Base-by-base conservation (phyloP, 2,888 invertebrate genomes). In the Idaea straminata region DNA sequence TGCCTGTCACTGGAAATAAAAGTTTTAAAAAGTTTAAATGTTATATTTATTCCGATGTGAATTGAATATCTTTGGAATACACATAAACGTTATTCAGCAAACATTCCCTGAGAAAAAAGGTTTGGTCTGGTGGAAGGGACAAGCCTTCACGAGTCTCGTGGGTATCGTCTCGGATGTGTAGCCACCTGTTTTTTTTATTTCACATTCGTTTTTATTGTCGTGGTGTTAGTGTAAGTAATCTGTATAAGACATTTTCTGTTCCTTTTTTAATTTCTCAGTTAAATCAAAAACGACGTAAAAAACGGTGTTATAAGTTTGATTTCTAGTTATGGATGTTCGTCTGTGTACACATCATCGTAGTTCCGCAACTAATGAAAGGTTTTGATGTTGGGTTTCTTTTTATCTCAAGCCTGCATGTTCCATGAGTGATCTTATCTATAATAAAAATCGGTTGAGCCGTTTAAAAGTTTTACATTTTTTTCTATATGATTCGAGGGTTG, bases 101-200 rank as follows among this genome's bases (percentile, higher is more conserved):
- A 76, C 74, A 74, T 77, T 76, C 70, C 70, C 68, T 62, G 58
- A 75, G 77, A 77, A 81, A 84, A 58, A 85, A 80, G 83, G 84
- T 82, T 82, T 74, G 69, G 74, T 75, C 74, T 75, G 74, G 47
- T 77, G 75, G 75, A 78, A 83, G 81, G 84, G 82, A 77, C 82
- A 78, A 72, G 74, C 76, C 77, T 75, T 83, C 82, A 87, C 77
- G 79, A 72, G 77, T 77, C 87, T 80, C 87, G 62, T 25, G 86
- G 84, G 88, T 67, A 76, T 78, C 78, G 78, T 82, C 73, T 72
- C 68, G 77, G 75, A 76, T 78, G 74, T 80, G 79, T 76, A 81
- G 76, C 80, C 80, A 83, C 84, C 83, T 83, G 82, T 79, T 83
- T 82, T 81, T 25, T 80, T 80, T 76, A 78, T 76, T 77, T 78